Percentiles rank a stretch among this genome's conserved stretches.
phyloP scores from a whole-genome alignment of 2,888 invertebrate genomes.

The Mythimna albipuncta region DNA sequence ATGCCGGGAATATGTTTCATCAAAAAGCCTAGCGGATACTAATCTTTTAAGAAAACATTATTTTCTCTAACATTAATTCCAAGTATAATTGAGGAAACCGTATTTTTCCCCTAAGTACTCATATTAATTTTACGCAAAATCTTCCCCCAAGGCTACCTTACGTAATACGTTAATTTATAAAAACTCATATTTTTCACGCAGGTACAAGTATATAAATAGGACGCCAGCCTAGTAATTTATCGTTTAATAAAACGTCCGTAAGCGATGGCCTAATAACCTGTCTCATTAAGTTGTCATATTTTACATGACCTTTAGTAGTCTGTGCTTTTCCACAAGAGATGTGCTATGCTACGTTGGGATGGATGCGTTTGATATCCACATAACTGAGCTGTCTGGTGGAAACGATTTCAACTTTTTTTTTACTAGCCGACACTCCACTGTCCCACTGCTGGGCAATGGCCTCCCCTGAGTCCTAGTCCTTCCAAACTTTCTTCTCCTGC shows the following conservation, averaged over 20 bases:
- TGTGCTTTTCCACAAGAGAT: no score
- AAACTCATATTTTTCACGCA: slow-evolving; percentile 37
- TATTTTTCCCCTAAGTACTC: no score
- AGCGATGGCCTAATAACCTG: slow-evolving; percentile 18
- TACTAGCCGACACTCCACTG: no score
- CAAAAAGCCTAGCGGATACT: no score
- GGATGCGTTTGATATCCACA: no score
- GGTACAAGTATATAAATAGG: slow-evolving; percentile 12
- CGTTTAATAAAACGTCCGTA: slow-evolving; percentile 43
- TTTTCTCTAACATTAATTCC: neutral
- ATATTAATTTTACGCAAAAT: slow-evolving; percentile 17
- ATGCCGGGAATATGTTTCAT: no score
- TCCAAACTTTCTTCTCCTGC: no score
- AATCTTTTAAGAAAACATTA: neutral
- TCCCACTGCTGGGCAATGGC: no score
- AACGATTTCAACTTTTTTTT: no score
- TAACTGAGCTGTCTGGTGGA: no score
- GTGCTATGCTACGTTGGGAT: no score
- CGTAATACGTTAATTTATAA: slow-evolving; percentile 28
- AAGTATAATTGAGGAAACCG: neutral
- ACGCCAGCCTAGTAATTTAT: slow-evolving; percentile 34
- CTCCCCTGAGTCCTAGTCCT: no score
- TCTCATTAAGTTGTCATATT: slow-evolving; percentile 14
- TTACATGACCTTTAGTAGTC: neutral
- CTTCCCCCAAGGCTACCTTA: slow-evolving; percentile 3